A percentile compares a stretch with the other conserved stretches of the same genome.
These are phyloP conservation scores for Aphaenogaster rudis DNA, from an alignment of 1,140 invertebrate species.

Conservation along the genomic window DNA sequence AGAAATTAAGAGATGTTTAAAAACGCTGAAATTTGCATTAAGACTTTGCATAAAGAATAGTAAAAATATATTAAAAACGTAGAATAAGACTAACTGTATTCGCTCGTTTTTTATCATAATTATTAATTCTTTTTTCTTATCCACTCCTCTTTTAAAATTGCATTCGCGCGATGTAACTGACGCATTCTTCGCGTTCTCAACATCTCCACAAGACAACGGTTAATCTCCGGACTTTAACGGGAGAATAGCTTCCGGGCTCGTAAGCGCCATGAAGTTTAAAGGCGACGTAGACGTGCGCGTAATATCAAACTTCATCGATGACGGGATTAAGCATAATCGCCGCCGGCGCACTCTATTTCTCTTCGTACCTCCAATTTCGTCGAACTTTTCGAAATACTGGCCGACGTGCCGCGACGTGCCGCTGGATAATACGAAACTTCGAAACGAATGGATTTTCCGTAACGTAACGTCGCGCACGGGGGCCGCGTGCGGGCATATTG, in stretches of 20 bases:
- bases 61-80: background rate
- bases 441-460: constrained; percentile 40
- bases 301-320: constrained; percentile 66
- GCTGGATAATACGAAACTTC: constrained; percentile 37
- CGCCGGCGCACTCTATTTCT: constrained; percentile 28
- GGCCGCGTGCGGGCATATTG: constrained; percentile 13
- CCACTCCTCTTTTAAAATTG: constrained; percentile 1
- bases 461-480: constrained; percentile 1
- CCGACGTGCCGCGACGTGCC: constrained; percentile 18
- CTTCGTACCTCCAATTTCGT: constrained; percentile 42
- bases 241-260: constrained; percentile 50
- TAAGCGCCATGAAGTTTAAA: constrained; percentile 47
- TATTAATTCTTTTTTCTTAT: background rate
- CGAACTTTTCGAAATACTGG: constrained; percentile 48
- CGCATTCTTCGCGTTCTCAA: constrained; percentile 49
- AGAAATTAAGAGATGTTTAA: background rate
- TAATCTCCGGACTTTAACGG: constrained; percentile 55
- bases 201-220: constrained; percentile 43
- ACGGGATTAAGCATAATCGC: constrained; percentile 53
- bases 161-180: background rate
- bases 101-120: background rate
- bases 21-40: background rate
- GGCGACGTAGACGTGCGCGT: constrained; percentile 57
- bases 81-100: background rate
- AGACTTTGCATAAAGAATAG: background rate